Conservation (phyloP, 2,113 vertebrate genomes). For the Zapornia atra region DNA sequence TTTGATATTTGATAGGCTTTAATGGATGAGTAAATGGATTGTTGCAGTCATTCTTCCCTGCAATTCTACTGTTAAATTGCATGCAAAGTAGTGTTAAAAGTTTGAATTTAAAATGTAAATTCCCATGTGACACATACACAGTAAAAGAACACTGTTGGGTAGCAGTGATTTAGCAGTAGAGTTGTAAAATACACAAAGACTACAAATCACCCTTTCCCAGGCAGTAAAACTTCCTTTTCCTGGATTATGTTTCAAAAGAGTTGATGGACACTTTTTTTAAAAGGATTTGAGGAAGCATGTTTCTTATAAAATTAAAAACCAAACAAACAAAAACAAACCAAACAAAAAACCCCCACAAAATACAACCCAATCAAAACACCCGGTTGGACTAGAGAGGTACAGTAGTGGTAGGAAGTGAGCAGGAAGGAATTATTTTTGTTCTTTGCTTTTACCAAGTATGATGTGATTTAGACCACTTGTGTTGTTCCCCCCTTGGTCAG, state of each 20-base stretch:
- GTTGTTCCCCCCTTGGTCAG: background rate
- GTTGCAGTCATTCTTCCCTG: background rate
- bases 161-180: background rate
- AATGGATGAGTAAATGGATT: background rate
- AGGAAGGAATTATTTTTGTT: background rate
- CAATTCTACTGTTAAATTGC: background rate
- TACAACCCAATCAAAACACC: no score
- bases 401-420: background rate
- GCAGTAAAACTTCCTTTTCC: background rate
- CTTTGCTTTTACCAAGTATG: background rate
- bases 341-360: no score
- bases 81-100: background rate
- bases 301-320: background rate
- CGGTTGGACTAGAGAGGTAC: background rate
- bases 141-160: background rate
- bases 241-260: background rate
- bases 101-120: background rate
- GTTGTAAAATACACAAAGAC: background rate
- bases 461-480: background rate
- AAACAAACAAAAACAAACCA: no score
- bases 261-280: background rate
- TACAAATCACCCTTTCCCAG: background rate
- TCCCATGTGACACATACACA: background rate
- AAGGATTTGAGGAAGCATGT: background rate
- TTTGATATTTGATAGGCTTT: background rate